Evolutionary conservation across 2,113 vertebrate genomes (phyloP).

Genomic region (Sander vitreus): DNA sequence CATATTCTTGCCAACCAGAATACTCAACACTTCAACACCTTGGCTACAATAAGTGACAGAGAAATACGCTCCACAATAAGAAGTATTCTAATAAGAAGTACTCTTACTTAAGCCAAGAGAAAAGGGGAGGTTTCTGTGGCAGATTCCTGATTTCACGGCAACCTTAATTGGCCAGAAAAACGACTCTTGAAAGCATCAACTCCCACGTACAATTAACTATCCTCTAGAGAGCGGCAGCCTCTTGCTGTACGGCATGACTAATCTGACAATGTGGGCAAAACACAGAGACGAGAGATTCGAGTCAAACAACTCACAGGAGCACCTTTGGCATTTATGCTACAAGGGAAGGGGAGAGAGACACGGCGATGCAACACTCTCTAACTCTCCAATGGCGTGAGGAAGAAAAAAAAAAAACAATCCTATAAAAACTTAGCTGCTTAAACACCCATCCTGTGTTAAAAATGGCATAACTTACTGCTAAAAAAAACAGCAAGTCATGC

Average conservation of each 20-base stretch:
- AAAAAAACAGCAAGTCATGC: slow-evolving; percentile 1
- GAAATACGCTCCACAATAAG: not conserved
- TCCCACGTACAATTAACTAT: slow-evolving; percentile 80
- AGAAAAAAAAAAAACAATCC: slow-evolving; percentile 8
- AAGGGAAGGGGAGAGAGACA: slow-evolving; percentile 44
- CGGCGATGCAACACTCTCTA: slow-evolving; percentile 11
- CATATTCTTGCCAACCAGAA: slow-evolving; percentile 14
- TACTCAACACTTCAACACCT: slow-evolving; percentile 17
- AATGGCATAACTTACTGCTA: slow-evolving; percentile 12
- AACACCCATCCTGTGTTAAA: slow-evolving; percentile 30
- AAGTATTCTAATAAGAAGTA: slow-evolving; percentile 25
- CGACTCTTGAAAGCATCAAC: slow-evolving; percentile 71
- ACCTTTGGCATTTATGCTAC: slow-evolving; percentile 68
- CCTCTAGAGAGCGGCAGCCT: slow-evolving; percentile 70
- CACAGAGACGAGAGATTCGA: slow-evolving; percentile 53
- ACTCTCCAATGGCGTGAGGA: slow-evolving; percentile 41
- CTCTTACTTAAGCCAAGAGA: slow-evolving; percentile 5
- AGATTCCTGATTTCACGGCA: slow-evolving; percentile 71
- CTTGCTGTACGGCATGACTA: slow-evolving; percentile 76
- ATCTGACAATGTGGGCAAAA: slow-evolving; percentile 81
- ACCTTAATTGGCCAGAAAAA: slow-evolving; percentile 74
- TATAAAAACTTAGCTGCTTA: slow-evolving; percentile 9
- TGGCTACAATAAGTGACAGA: not conserved
- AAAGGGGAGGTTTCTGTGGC: slow-evolving; percentile 39
- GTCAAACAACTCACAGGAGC: slow-evolving; percentile 69